Base-by-base conservation (phyloP, 2,888 invertebrate genomes). In the Hypercompe scribonia region DNA sequence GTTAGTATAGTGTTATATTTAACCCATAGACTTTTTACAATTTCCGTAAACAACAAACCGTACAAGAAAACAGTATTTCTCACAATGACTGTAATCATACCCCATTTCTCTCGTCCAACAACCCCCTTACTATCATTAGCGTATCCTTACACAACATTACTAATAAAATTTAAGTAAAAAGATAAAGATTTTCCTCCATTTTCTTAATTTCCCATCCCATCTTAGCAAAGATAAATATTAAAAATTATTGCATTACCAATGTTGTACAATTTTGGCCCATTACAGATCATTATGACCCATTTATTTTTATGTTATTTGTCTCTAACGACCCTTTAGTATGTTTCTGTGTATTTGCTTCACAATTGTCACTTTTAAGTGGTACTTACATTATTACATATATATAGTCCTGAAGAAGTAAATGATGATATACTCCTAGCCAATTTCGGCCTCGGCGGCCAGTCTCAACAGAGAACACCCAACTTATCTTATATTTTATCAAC, bases 211-310 rank as follows among this genome's bases (percentile, higher is more conserved):
- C 36, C 39, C 39, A 33, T n/a, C n/a, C 7, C 66, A 63, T 36
- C 68, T 64, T 72, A 50, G 28, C 31, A 73, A 68, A 65, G 39
- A 79, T 75, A 74, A 67, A 65, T 69, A 61, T 82, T 71, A 81
- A 75, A 65, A 64, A 76, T 75, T 72, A 80, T 75, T 76, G 78
- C 13, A 50, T 36, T 64, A 42, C 61, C 71, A 58, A 42, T 46
- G 33, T 61, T 58, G n/a, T 66, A 61, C 68, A 65, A 74, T 74
- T 73, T 79, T 34, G 4, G 33, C 3, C 70, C 82, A 70, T 80
- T 81, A 70, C 73, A 68, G 65, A 73, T 79, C 36, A 67, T 81
- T 73, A 68, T 54, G 39, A 64, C 50, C 68, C 31, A 11, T 72
- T 39, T 21, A 63, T 72, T 72, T 67, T 68, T 68, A 72, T 72